Evolutionary conservation across 1,140 invertebrate genomes (phyloP), one percentile per base, ranked within the genome.

Genomic region (Polypedilum vanderplanki): DNA sequence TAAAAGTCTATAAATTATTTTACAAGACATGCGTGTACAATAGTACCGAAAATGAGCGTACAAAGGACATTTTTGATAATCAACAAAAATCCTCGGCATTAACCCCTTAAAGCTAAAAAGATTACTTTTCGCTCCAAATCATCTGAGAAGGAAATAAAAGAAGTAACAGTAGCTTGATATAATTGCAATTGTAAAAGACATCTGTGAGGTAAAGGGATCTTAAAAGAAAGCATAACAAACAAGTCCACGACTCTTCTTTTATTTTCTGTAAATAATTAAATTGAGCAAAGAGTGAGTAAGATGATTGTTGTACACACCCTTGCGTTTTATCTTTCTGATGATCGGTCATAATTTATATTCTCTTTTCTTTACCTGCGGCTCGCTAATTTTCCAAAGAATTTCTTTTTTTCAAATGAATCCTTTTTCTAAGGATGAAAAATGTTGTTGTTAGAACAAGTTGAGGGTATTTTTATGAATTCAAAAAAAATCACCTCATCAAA

Each of bases 301-400:
- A n/a, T 20, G 9, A n/a, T 70, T 70, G 17, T 70, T 70, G 65
- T 70, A 70, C 65, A 70, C 65, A 70, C 65, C 65, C 65, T 70
- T 70, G 65, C 65, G 65, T 70, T 70, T 33, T 70, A 70, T 70
- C 65, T 70, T 17, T 70, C 17, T 12, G 65, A 70, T 70, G 65
- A 70, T 70, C 65, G 65, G 65, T 70, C 65, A 70, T 70, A 70
- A 70, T 70, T 70, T 70, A 70, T 70, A 20, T 70, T 70, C 20
- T 22, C 20, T 70, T 67, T 18, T 18, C 17, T 70, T n/a, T 18
- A 18, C 9, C 65, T 18, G 46, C 17, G 65, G 65, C 65, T 70
- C 65, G 65, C 65, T 70, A 70, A 70, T 70, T 70, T 70, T 70
- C 65, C 65, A 70, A 70, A 18, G 18, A 70, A 70, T 70, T 70